Percentiles rank a stretch among this genome's conserved stretches.
These are phyloP conservation scores for Notechis scutatus DNA, from an alignment of 2,113 vertebrate species.

Conservation along the genomic window DNA sequence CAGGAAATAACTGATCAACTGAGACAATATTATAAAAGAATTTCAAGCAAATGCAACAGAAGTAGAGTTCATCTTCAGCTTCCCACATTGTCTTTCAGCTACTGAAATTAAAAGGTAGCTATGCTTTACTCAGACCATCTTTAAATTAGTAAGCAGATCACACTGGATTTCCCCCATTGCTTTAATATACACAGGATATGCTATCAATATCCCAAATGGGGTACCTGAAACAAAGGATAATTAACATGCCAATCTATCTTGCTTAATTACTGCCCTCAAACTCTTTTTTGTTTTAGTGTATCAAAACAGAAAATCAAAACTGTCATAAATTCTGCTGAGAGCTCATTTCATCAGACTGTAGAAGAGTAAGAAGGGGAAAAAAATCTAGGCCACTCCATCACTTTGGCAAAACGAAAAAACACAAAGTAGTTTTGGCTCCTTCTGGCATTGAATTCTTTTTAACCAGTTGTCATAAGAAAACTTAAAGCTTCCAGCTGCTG, in stretches of 20 bases:
- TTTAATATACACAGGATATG: accelerated
- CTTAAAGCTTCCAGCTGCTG: not conserved
- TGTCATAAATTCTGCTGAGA: not conserved
- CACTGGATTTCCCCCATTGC: conserved; percentile 18
- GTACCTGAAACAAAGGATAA: conserved; percentile 4
- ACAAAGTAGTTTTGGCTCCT: not conserved
- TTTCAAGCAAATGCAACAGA: not conserved
- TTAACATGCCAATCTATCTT: conserved; percentile 18
- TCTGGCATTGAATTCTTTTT: not conserved
- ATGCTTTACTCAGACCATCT: not conserved
- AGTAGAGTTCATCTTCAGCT: not conserved
- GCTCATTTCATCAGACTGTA: not conserved
- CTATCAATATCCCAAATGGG: not conserved
- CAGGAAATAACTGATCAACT: not conserved
- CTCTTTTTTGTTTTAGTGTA: not conserved
- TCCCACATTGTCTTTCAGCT: accelerated
- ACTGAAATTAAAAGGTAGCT: accelerated
- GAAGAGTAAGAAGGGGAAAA: too few relatives aligned
- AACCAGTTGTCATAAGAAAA: not conserved
- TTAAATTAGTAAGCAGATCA: accelerated
- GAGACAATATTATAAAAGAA: not conserved
- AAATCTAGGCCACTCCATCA: not conserved
- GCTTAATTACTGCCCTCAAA: conserved; percentile 37
- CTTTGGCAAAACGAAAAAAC: not conserved
- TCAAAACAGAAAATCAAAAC: not conserved